Evolutionary conservation across 2,888 invertebrate genomes (phyloP).

Genomic region (Polyommatus icarus): DNA sequence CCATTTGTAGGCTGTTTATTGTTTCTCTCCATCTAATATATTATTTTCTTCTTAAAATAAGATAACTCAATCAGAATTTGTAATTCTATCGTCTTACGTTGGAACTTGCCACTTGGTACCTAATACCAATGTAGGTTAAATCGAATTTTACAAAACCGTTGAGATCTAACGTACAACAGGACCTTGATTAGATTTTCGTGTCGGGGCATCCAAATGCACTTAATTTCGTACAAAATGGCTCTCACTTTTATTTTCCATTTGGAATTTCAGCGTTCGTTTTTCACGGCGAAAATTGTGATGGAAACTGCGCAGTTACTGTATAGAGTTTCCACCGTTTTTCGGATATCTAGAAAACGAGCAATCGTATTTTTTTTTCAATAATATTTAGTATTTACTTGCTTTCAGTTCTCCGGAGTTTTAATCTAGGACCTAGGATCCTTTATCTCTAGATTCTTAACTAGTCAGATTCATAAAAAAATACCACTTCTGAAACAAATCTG

Average conservation of each 20-base stretch:
- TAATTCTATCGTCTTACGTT: not conserved
- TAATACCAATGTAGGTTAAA: not conserved
- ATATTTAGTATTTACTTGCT: too few relatives aligned
- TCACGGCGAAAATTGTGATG: conserved; percentile 9
- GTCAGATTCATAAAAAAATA: not conserved
- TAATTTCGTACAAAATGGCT: conserved; percentile 15
- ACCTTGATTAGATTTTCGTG: conserved; percentile 16
- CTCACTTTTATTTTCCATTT: conserved; percentile 20
- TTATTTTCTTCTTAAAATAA: not conserved
- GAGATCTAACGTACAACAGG: not conserved
- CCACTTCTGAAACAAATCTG: not conserved
- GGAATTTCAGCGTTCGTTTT: not conserved
- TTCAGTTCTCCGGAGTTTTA: too few relatives aligned
- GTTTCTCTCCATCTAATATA: not conserved
- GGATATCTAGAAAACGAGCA: not conserved
- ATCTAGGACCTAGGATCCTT: not conserved
- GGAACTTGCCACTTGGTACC: too few relatives aligned
- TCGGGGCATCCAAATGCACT: conserved; percentile 12
- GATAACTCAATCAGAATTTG: not conserved
- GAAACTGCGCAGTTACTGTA: conserved; percentile 1
- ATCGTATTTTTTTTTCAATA: not conserved
- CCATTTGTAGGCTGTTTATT: not conserved
- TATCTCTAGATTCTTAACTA: too few relatives aligned
- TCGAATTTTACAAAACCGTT: not conserved
- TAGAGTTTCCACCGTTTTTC: not conserved